Evolutionary conservation across 2,797 vertebrate species (phyloP).

Genomic region (Zalophus californianus): DNA sequence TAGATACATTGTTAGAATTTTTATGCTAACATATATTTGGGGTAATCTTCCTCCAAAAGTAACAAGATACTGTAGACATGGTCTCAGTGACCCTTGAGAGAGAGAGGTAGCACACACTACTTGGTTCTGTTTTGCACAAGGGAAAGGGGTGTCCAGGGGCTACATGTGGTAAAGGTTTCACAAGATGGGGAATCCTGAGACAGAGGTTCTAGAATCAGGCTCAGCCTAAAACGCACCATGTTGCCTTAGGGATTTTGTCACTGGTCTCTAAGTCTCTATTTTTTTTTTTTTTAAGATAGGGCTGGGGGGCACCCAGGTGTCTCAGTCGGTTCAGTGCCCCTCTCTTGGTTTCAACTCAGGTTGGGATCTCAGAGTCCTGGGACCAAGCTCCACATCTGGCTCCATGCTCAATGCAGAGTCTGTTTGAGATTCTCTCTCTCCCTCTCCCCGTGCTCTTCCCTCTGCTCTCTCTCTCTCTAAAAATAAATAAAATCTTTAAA

Average conservation of each 20-base stretch:
- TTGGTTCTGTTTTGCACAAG: background rate
- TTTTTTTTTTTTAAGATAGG: background rate
- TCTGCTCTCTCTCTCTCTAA: background rate
- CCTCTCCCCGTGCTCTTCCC: too few species aligned
- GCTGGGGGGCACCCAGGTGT: background rate
- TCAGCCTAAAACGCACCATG: background rate
- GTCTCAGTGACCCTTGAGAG: background rate
- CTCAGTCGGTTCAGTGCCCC: background rate
- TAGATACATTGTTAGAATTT: background rate
- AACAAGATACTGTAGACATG: background rate
- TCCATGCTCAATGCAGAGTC: background rate
- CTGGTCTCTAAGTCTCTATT: background rate
- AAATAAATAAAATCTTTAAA: background rate
- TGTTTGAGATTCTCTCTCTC: background rate
- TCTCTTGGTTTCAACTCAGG: background rate
- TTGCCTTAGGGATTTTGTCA: background rate
- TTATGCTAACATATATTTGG: background rate
- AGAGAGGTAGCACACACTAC: background rate
- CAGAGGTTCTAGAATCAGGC: background rate
- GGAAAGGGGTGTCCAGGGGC: background rate
- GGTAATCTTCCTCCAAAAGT: background rate
- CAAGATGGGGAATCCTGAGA: background rate
- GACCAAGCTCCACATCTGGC: too few species aligned
- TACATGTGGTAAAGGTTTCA: background rate
- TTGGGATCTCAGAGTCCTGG: background rate